Percentiles rank a stretch among this genome's conserved stretches.
Evolutionary conservation across 92 coral and sea anemone species (phyloP).

Genomic region (Siderastrea siderea): DNA sequence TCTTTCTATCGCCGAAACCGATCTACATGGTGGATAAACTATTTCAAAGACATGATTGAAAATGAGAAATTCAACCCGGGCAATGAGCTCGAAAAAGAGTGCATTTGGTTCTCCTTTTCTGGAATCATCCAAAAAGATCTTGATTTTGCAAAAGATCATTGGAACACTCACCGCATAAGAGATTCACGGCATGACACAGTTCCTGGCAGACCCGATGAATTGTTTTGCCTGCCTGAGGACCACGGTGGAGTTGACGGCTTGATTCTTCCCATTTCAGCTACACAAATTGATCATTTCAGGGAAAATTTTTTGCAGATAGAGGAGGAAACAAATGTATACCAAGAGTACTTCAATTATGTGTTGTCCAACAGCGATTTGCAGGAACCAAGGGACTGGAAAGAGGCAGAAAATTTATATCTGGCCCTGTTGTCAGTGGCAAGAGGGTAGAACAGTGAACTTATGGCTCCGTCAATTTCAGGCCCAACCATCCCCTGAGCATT

Average conservation of each 20-base stretch:
- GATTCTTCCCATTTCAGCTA: conserved; percentile 44
- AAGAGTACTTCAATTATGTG: conserved; percentile 68
- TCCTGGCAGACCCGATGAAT: conserved; percentile 75
- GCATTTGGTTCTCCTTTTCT: conserved; percentile 15
- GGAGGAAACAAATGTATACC: conserved; percentile 58
- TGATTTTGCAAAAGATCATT: conserved; percentile 60
- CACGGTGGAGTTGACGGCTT: conserved; percentile 65
- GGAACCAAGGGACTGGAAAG: conserved; percentile 36
- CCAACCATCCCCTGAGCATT: conserved; percentile 10
- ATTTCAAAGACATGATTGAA: conserved; percentile 44
- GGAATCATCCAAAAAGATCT: conserved; percentile 35
- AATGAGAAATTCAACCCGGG: conserved; percentile 30
- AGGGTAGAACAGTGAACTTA: conserved; percentile 5
- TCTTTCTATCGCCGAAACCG: conserved; percentile 33
- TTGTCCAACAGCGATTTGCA: conserved; percentile 41
- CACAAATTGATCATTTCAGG: conserved; percentile 46
- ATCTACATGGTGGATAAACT: conserved; percentile 53
- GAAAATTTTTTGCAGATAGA: conserved; percentile 56
- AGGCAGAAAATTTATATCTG: conserved; percentile 54
- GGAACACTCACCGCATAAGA: conserved; percentile 72
- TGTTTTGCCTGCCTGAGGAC: conserved; percentile 60
- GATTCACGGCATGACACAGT: conserved; percentile 62
- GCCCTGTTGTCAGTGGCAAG: conserved; percentile 20
- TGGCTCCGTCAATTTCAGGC: not conserved
- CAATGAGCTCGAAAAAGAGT: no score